These are phyloP conservation scores for Scotopteryx bipunctaria DNA, from an alignment of 2,888 invertebrate genomes.

Conservation along the genomic window DNA sequence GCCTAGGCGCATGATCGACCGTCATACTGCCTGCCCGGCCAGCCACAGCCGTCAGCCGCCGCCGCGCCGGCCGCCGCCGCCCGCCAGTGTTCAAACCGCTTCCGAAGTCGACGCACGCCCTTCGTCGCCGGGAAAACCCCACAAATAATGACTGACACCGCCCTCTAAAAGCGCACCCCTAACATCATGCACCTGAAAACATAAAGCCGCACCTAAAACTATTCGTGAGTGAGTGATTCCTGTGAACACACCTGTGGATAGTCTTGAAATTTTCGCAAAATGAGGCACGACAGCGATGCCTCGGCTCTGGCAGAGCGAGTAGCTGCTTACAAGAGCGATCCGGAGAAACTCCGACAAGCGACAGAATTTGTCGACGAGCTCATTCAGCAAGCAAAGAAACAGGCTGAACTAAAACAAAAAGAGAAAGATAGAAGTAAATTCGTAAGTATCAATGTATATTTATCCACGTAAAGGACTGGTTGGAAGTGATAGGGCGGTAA, in stretches of 20 bases:
- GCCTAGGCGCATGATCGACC: constrained; percentile 74
- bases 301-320: constrained; percentile 75
- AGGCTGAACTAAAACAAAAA: constrained; percentile 82
- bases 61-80: constrained; percentile 37
- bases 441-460: constrained; percentile 82
- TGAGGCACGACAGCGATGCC: constrained; percentile 70
- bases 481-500: constrained; percentile 79
- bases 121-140: constrained; percentile 19
- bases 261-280: constrained; percentile 44
- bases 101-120: constrained; percentile 50
- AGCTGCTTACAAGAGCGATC: constrained; percentile 83
- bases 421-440: constrained; percentile 83
- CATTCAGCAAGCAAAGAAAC: constrained; percentile 83
- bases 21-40: constrained; percentile 44
- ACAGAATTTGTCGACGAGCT: constrained; percentile 85
- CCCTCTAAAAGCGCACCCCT: constrained; percentile 46
- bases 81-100: constrained; percentile 60
- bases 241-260: constrained; percentile 23
- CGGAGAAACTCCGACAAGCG: constrained; percentile 82
- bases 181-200: constrained; percentile 44
- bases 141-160: constrained; percentile 55
- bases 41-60: constrained; percentile 15
- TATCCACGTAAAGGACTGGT: constrained; percentile 69
- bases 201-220: constrained; percentile 25
- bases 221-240: constrained; percentile 15